Conservation (phyloP, 92 coral and sea anemone species). For the Virgularia gustaviana region DNA sequence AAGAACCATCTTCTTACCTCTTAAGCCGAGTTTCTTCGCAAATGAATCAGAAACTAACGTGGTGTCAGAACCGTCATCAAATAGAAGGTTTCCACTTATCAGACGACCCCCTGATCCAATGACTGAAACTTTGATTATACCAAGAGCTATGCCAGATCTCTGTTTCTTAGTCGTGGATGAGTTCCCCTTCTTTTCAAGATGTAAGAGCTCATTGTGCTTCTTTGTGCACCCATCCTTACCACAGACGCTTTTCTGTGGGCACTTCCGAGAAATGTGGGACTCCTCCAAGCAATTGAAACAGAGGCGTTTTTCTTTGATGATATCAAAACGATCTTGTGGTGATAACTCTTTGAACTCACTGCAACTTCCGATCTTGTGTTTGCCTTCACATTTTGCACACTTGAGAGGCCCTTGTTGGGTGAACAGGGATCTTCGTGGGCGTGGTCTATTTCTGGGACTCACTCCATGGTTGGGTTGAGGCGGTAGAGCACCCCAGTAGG, state of each 20-base stretch:
- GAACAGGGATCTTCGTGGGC: background rate
- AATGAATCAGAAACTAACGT: constrained; percentile 13
- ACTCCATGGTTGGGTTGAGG: background rate
- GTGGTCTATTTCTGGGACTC: background rate
- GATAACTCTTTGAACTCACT: constrained; percentile 48
- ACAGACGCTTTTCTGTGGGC: constrained; percentile 29
- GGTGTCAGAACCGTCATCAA: constrained; percentile 31
- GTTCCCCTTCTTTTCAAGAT: constrained; percentile 43
- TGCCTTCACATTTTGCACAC: constrained; percentile 40
- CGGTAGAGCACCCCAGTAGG: constrained; percentile 33
- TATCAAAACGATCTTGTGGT: constrained; percentile 48
- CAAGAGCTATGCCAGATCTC: constrained; percentile 8
- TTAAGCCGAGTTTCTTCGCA: constrained; percentile 2
- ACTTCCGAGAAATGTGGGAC: constrained; percentile 50
- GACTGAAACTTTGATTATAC: constrained; percentile 23
- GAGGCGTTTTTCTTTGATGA: constrained; percentile 51
- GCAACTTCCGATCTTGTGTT: constrained; percentile 53
- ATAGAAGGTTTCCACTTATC: constrained; percentile 23
- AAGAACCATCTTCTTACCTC: constrained; percentile 14
- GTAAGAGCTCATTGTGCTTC: constrained; percentile 49
- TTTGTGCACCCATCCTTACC: constrained; percentile 45
- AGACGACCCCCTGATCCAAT: background rate
- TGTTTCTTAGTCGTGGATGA: background rate
- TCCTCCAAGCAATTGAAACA: constrained; percentile 59
- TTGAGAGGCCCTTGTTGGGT: background rate